Percentiles rank a stretch among this genome's conserved stretches.
Conservation (phyloP, 2,888 invertebrate species). For the Tridacna crocea region DNA sequence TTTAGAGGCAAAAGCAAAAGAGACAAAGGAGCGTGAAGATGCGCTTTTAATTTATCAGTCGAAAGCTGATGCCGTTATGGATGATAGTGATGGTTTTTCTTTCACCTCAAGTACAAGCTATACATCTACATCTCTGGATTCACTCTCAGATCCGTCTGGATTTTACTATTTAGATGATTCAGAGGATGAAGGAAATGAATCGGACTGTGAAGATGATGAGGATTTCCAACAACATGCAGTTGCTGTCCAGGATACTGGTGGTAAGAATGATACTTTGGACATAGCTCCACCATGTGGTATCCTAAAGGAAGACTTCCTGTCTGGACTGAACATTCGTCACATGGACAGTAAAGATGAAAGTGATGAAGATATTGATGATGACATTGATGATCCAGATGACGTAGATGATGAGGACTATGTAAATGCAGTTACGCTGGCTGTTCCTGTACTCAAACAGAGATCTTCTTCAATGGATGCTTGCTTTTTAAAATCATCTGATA, state of each 20-base stretch:
- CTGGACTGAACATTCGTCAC: constrained; percentile 49
- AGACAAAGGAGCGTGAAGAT: constrained; percentile 45
- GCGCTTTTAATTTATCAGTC: constrained; percentile 47
- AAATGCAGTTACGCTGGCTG: constrained; percentile 77
- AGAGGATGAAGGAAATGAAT: constrained; percentile 63
- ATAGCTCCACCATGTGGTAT: neutral
- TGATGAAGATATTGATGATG: constrained; percentile 39
- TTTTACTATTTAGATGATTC: constrained; percentile 59
- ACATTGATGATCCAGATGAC: constrained; percentile 47
- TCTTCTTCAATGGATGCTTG: constrained; percentile 80
- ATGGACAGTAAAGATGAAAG: constrained; percentile 58
- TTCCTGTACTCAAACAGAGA: constrained; percentile 77
- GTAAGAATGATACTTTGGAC: constrained; percentile 9
- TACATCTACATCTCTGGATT: constrained; percentile 61
- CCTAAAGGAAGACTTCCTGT: constrained; percentile 37
- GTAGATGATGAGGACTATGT: constrained; percentile 60
- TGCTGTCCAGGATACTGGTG: neutral
- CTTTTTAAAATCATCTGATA: constrained; percentile 49
- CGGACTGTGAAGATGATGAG: constrained; percentile 55
- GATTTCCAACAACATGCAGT: constrained; percentile 13
- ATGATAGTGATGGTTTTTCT: constrained; percentile 53
- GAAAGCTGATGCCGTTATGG: constrained; percentile 2
- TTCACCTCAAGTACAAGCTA: constrained; percentile 66
- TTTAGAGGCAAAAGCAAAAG: constrained; percentile 73
- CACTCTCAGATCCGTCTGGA: constrained; percentile 59